phyloP scores from a whole-genome alignment of 2,888 invertebrate species.

The Oscheius sp. region DNA sequence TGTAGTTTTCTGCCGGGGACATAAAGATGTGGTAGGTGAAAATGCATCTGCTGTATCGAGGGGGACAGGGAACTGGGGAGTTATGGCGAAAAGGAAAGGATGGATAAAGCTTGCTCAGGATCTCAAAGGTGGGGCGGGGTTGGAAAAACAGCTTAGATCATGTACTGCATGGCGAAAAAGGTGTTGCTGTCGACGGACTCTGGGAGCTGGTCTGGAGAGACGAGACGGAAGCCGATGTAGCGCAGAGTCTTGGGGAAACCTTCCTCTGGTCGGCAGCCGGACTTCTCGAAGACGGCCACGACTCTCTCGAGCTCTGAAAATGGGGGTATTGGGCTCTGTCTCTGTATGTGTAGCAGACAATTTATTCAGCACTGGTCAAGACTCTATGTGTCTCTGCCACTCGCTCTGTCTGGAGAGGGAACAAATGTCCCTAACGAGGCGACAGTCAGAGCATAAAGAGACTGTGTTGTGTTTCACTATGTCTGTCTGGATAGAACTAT shows the following conservation, averaged over 20 bases:
- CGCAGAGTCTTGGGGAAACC: conserved; percentile 61
- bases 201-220: conserved; percentile 53
- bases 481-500: neutral
- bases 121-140: neutral
- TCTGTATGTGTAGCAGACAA: neutral
- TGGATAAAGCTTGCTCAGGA: neutral
- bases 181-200: conserved; percentile 41
- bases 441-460: neutral
- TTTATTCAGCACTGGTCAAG: neutral
- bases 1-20: neutral
- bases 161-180: conserved; percentile 60
- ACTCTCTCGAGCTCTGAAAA: conserved; percentile 49
- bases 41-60: neutral
- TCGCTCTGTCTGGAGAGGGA: neutral
- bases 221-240: conserved; percentile 60
- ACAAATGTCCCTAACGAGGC: neutral
- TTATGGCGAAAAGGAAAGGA: neutral
- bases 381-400: neutral
- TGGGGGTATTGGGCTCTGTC: neutral
- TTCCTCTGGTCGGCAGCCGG: conserved; percentile 43
- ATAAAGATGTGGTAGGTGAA: neutral
- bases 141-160: conserved; percentile 43
- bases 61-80: neutral
- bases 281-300: conserved; percentile 56
- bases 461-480: neutral